Percentiles rank a stretch among this genome's conserved stretches.
Conservation (phyloP, 1,140 invertebrate genomes). For the Drosophila tropicalis region DNA sequence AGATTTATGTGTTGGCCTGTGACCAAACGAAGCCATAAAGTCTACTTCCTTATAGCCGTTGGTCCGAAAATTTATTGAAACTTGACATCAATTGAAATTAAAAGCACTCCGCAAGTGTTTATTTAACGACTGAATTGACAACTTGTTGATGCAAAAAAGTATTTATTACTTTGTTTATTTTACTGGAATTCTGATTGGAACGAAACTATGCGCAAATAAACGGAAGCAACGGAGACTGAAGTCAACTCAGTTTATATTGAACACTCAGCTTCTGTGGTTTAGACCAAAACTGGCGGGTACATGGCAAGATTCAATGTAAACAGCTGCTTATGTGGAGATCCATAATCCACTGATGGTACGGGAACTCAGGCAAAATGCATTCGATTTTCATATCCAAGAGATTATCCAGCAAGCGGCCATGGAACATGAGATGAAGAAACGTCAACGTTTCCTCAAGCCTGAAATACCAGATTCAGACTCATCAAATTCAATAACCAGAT, state of each 20-base stretch:
- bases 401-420: constrained; percentile 50
- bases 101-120: constrained; percentile 15
- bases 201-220: neutral
- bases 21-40: neutral
- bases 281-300: constrained; percentile 29
- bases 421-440: constrained; percentile 46
- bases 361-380: constrained; percentile 11
- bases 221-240: neutral
- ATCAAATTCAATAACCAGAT: neutral
- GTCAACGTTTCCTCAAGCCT: constrained; percentile 23
- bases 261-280: constrained; percentile 4
- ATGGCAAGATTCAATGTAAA: constrained; percentile 34
- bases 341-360: neutral
- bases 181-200: constrained; percentile 16
- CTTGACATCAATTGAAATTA: constrained; percentile 45
- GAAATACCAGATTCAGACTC: neutral
- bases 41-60: neutral
- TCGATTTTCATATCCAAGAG: constrained; percentile 25
- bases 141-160: constrained; percentile 59
- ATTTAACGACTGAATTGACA: constrained; percentile 3
- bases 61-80: constrained; percentile 36
- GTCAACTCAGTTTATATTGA: constrained; percentile 28
- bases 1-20: constrained; percentile 26
- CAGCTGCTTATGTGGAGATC: constrained; percentile 56
- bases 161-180: constrained; percentile 30